Evolutionary conservation across 2,888 invertebrate genomes (phyloP).

Genomic region (Chalcis sispes): DNA sequence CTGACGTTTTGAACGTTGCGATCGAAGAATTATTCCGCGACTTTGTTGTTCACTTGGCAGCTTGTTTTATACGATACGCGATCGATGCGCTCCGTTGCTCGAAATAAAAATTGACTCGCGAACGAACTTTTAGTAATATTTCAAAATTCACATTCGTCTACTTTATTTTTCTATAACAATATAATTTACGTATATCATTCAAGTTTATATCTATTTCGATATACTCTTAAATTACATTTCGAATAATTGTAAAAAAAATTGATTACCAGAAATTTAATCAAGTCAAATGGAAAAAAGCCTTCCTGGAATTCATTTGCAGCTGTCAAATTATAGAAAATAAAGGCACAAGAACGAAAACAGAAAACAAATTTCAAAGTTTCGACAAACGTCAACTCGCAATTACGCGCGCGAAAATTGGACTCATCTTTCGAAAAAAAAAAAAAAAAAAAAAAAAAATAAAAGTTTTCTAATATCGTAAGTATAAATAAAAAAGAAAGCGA

Average conservation of each 20-base stretch:
- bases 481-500: slow-evolving; percentile 28
- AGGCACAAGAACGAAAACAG: slow-evolving; percentile 41
- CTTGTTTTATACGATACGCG: too few relatives aligned
- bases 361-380: slow-evolving; percentile 34
- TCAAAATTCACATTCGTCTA: too few relatives aligned
- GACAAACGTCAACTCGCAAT: slow-evolving; percentile 51
- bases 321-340: slow-evolving; percentile 56
- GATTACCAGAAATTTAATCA: slow-evolving; percentile 32
- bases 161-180: too few relatives aligned
- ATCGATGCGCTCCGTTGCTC: too few relatives aligned
- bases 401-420: slow-evolving; percentile 45
- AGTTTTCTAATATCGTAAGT: slow-evolving; percentile 19
- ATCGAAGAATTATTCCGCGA: too few relatives aligned
- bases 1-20: slow-evolving; percentile 1
- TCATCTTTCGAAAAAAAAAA: slow-evolving; percentile 31
- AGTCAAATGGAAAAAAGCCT: slow-evolving; percentile 20
- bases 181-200: too few relatives aligned
- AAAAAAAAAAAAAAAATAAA: slow-evolving; percentile 2
- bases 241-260: slow-evolving; percentile 17
- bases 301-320: slow-evolving; percentile 50
- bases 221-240: too few relatives aligned
- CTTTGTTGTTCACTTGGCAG: too few relatives aligned
- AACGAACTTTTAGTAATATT: too few relatives aligned
- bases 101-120: too few relatives aligned
- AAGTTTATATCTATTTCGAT: too few relatives aligned